Conservation (phyloP, 2,797 vertebrate genomes). For the Sebastes aleutianus region DNA sequence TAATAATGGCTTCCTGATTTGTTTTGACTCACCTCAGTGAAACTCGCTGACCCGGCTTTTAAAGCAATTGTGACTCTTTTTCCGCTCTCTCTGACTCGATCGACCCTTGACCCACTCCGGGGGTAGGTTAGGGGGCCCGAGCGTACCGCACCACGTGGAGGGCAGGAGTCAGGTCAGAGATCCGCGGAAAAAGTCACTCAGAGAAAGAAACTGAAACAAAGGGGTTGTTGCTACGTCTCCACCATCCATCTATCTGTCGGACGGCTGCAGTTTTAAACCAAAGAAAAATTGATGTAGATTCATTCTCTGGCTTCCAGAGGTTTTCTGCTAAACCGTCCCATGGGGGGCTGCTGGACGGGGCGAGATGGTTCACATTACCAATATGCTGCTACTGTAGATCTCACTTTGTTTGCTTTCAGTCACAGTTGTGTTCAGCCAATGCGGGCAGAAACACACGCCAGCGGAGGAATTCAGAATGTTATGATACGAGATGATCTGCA, state of each 20-base stretch:
- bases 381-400: conserved; percentile 54
- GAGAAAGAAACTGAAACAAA: conserved; percentile 36
- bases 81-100: conserved; percentile 50
- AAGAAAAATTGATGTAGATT: conserved; percentile 33
- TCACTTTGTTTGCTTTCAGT: conserved; percentile 50
- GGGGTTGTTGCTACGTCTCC: not conserved
- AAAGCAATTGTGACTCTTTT: conserved; percentile 60
- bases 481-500: conserved; percentile 59
- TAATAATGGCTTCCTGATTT: conserved; percentile 51
- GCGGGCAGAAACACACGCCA: conserved; percentile 42
- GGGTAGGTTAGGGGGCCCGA: conserved; percentile 55
- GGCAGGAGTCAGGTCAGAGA: conserved; percentile 54
- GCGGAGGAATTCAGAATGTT: conserved; percentile 58
- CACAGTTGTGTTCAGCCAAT: conserved; percentile 31
- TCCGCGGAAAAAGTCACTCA: conserved; percentile 45
- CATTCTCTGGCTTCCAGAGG: conserved; percentile 35
- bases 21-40: conserved; percentile 59
- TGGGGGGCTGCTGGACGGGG: conserved; percentile 34
- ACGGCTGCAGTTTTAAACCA: conserved; percentile 30
- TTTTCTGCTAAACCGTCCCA: conserved; percentile 42
- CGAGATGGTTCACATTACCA: conserved; percentile 55
- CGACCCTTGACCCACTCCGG: conserved; percentile 50
- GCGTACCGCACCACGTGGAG: conserved; percentile 55
- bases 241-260: conserved; percentile 1
- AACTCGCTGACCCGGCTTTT: conserved; percentile 47